A percentile compares a stretch with the other conserved stretches of the same genome.
Conservation (phyloP, 2,113 vertebrate species). For the Vulpes vulpes region DNA sequence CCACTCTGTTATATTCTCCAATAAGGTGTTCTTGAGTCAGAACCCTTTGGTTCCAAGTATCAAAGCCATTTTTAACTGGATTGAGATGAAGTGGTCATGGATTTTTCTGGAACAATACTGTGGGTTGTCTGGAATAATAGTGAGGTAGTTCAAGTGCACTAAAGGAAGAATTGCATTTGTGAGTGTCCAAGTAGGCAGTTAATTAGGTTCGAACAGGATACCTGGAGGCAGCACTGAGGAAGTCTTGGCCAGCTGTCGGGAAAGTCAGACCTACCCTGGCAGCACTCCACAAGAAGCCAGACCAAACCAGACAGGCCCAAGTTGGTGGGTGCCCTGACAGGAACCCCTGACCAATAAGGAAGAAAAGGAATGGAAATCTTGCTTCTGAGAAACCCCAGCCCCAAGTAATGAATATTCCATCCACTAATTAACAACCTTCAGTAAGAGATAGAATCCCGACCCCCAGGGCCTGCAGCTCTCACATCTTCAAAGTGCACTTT, state of each 20-base stretch:
- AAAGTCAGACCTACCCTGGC: not conserved
- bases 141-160: not conserved
- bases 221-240: not conserved
- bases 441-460: not conserved
- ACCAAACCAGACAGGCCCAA: not conserved
- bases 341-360: not conserved
- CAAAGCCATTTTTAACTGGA: constrained; percentile 16
- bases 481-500: not conserved
- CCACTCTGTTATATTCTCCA: not conserved
- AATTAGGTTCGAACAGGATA: not conserved
- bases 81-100: not conserved
- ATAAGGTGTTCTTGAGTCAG: not conserved
- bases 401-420: not conserved
- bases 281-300: not conserved
- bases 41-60: not conserved
- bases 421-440: not conserved
- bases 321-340: not conserved
- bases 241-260: not conserved
- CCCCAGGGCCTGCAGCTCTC: not conserved
- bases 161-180: not conserved
- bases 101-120: constrained; percentile 33
- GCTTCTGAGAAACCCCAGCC: not conserved
- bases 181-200: not conserved
- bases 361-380: not conserved
- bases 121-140: not conserved